Evolutionary conservation across 1,140 invertebrate genomes (phyloP).

Genomic region (Formica exsecta): DNA sequence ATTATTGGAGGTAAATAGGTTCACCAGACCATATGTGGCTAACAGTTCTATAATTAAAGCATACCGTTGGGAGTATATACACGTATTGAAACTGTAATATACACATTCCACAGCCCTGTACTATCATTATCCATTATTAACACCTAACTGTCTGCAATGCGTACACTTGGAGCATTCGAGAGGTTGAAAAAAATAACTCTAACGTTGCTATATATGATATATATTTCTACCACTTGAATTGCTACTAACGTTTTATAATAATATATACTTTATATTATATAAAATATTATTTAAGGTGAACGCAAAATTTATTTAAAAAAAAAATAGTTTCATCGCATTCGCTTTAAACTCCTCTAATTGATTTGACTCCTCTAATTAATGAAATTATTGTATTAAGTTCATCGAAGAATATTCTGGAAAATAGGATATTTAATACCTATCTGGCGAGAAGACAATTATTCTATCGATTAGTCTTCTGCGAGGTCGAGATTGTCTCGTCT

Average conservation of each 20-base stretch:
- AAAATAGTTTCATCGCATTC: constrained; percentile 1
- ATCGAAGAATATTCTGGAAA: not conserved
- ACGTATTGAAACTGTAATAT: constrained; percentile 51
- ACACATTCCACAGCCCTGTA: constrained; percentile 34
- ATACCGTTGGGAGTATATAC: constrained; percentile 8
- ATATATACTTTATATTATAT: not conserved
- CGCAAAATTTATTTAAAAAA: not conserved
- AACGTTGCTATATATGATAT: not conserved
- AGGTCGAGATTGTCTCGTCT: constrained; percentile 6
- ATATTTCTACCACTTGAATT: constrained; percentile 3
- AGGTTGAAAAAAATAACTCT: constrained; percentile 22
- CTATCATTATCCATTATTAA: constrained; percentile 56
- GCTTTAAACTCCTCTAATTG: not conserved
- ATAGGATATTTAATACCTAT: constrained; percentile 11
- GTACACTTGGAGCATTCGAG: constrained; percentile 5
- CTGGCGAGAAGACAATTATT: constrained; percentile 42
- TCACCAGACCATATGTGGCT: constrained; percentile 3
- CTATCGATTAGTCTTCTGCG: constrained; percentile 53
- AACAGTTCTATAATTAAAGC: constrained; percentile 56
- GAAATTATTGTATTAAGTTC: not conserved
- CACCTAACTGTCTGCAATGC: constrained; percentile 33
- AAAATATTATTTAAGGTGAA: constrained; percentile 8
- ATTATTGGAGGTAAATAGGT: constrained; percentile 45
- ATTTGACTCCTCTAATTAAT: constrained; percentile 17
- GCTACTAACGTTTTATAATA: not conserved